phyloP scores from a whole-genome alignment of 2,113 vertebrate genomes.

The Nasalis larvatus region DNA sequence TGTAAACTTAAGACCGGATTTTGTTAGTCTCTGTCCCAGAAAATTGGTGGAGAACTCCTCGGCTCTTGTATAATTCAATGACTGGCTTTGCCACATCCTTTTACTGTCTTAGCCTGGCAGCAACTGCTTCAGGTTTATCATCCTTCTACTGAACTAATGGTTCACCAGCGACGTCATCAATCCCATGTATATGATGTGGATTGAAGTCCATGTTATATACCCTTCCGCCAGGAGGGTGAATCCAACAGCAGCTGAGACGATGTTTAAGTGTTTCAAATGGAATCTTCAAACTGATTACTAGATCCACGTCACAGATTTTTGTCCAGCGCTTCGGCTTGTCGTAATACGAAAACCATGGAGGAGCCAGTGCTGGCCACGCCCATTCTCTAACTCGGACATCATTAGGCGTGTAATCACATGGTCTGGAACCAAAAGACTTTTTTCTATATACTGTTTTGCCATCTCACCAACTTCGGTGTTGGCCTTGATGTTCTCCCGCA shows the following conservation, averaged over 20 bases:
- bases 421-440: constrained; percentile 93
- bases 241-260: constrained; percentile 93
- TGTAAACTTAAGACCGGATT: constrained; percentile 97
- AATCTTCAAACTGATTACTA: constrained; percentile 95
- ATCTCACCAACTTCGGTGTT: constrained; percentile 86
- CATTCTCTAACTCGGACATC: constrained; percentile 89
- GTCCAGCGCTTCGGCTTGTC: constrained; percentile 91
- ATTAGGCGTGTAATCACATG: constrained; percentile 93
- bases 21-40: constrained; percentile 97
- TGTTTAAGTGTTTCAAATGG: constrained; percentile 95
- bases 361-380: constrained; percentile 90
- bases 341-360: constrained; percentile 92
- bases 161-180: constrained; percentile 94
- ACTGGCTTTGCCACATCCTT: constrained; percentile 96
- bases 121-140: constrained; percentile 93
- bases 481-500: too few species aligned
- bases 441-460: constrained; percentile 91
- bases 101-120: constrained; percentile 92
- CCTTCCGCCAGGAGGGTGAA: constrained; percentile 92
- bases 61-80: constrained; percentile 93
- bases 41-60: constrained; percentile 94
- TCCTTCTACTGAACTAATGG: constrained; percentile 93
- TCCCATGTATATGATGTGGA: constrained; percentile 88
- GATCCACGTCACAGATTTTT: constrained; percentile 88
- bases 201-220: constrained; percentile 99